Evolutionary conservation across 2,113 vertebrate genomes (phyloP).

Genomic region (Hemiscyllium ocellatum): DNA sequence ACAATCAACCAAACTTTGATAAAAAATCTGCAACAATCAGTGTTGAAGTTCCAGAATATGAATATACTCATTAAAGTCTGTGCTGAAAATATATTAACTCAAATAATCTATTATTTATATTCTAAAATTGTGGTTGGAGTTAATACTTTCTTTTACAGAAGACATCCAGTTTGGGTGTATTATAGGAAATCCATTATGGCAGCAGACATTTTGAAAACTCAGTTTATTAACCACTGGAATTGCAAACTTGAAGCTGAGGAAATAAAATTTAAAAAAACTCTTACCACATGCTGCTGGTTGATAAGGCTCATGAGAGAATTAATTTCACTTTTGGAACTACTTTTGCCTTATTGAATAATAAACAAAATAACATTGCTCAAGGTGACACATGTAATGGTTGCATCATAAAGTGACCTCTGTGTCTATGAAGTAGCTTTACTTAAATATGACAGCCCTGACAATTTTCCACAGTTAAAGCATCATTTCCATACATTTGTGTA

Average conservation of each 20-base stretch:
- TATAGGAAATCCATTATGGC: background rate
- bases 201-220: background rate
- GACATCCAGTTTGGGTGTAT: background rate
- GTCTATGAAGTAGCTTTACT: background rate
- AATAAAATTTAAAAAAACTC: background rate
- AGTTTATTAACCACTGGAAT: background rate
- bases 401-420: background rate
- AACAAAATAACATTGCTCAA: background rate
- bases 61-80: background rate
- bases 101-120: background rate
- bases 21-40: background rate
- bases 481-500: background rate
- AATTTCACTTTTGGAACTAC: background rate
- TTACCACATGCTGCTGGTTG: background rate
- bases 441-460: background rate
- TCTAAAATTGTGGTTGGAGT: conserved; percentile 9
- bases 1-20: background rate
- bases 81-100: background rate
- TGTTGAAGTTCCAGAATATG: background rate
- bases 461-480: background rate
- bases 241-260: background rate
- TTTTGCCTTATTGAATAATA: background rate
- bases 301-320: background rate
- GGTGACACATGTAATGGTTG: background rate
- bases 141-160: background rate